phyloP scores from a whole-genome alignment of 2,888 invertebrate species.

The Eupithecia tripunctaria region DNA sequence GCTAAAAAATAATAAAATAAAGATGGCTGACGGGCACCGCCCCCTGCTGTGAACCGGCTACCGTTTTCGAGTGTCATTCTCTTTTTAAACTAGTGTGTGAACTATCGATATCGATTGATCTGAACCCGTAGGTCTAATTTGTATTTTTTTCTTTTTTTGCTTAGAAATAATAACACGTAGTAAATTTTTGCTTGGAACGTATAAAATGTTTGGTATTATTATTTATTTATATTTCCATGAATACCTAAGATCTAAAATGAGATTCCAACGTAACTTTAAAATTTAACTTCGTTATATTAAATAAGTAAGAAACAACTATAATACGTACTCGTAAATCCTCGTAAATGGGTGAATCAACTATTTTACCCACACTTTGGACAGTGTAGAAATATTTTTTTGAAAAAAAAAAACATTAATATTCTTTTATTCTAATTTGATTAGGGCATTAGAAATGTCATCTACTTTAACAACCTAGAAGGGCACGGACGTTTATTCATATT shows the following conservation, averaged over 20 bases:
- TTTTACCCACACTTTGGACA: no score
- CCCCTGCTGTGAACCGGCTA: slow-evolving; percentile 78
- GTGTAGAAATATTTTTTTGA: no score
- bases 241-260: neutral
- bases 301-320: neutral
- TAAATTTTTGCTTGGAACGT: neutral
- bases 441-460: no score
- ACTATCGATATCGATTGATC: slow-evolving; percentile 12
- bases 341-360: no score
- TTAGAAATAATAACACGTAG: neutral
- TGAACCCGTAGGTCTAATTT: neutral
- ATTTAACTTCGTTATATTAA: neutral
- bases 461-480: no score
- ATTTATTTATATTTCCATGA: no score
- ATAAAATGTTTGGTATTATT: neutral
- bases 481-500: no score
- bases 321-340: no score
- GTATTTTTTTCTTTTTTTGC: neutral
- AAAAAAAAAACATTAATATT: no score
- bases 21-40: slow-evolving; percentile 78
- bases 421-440: no score
- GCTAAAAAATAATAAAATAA: slow-evolving; percentile 75
- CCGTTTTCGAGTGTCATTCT: slow-evolving; percentile 81
- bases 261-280: neutral
- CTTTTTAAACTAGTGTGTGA: slow-evolving; percentile 43